Percentiles rank a stretch among this genome's conserved stretches.
These are phyloP conservation scores for Champsocephalus gunnari DNA, from an alignment of 2,797 vertebrate species.

Conservation along the genomic window DNA sequence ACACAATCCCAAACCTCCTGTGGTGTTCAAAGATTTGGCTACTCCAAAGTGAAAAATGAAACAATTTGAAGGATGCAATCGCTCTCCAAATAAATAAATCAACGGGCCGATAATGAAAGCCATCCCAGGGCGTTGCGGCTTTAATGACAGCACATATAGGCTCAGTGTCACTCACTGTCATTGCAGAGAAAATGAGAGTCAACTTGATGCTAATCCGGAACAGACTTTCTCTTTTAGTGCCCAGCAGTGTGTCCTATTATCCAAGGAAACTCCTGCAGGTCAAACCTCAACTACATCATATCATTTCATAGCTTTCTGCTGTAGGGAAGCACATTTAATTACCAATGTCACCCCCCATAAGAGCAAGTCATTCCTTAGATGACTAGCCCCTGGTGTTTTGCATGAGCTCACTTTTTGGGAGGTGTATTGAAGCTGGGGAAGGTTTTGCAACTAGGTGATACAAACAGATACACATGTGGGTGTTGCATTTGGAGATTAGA, in stretches of 20 bases:
- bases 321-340: conserved; percentile 51
- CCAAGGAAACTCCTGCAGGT: conserved; percentile 49
- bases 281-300: conserved; percentile 47
- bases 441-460: conserved; percentile 36
- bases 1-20: conserved; percentile 41
- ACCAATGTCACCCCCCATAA: conserved; percentile 56
- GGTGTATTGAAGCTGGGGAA: conserved; percentile 35
- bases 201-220: conserved; percentile 78
- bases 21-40: conserved; percentile 59
- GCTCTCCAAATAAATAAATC: conserved; percentile 81
- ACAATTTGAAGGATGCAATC: conserved; percentile 70
- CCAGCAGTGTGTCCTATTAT: conserved; percentile 48
- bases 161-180: conserved; percentile 78
- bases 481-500: conserved; percentile 48
- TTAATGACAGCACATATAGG: conserved; percentile 76
- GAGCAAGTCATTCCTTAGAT: conserved; percentile 47
- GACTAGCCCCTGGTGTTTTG: conserved; percentile 41
- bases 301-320: conserved; percentile 46
- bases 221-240: conserved; percentile 67
- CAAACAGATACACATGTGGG: conserved; percentile 67
- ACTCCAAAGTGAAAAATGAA: conserved; percentile 54
- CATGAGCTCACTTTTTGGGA: conserved; percentile 30
- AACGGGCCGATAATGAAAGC: conserved; percentile 78
- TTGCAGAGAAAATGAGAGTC: conserved; percentile 76
- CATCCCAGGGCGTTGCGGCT: conserved; percentile 70